Evolutionary conservation across 1,140 invertebrate genomes (phyloP).

Genomic region (Brachionus calyciflorus): DNA sequence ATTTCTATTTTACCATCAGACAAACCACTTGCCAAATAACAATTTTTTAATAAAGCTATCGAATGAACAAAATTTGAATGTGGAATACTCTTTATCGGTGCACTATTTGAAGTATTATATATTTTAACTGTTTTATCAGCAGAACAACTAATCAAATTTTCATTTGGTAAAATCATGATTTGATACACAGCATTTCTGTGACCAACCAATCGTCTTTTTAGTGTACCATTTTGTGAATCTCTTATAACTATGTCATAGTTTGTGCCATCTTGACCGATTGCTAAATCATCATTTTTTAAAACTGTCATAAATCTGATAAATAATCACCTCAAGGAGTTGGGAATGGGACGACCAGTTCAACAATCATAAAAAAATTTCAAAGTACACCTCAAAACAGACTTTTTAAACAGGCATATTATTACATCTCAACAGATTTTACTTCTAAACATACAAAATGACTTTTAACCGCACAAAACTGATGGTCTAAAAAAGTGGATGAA

Average conservation of each 20-base stretch:
- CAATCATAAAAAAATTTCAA: too few species aligned
- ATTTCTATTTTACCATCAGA: neutral
- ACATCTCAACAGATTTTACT: too few species aligned
- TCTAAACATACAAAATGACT: too few species aligned
- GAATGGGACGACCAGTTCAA: too few species aligned
- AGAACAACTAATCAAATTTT: slow-evolving; percentile 1
- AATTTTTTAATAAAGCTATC: neutral
- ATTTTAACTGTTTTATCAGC: neutral
- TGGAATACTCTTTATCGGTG: neutral
- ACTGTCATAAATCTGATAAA: neutral
- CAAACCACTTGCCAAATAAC: neutral
- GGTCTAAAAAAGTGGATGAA: too few species aligned
- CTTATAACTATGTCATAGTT: neutral
- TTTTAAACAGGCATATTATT: too few species aligned
- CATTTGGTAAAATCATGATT: neutral
- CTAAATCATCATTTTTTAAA: neutral
- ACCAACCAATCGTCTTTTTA: neutral
- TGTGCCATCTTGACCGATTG: neutral
- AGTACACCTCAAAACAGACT: too few species aligned
- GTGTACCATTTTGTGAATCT: neutral
- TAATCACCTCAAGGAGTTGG: too few species aligned
- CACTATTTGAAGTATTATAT: neutral
- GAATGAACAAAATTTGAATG: neutral
- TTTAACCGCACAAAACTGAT: too few species aligned
- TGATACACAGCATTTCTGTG: neutral